phyloP scores from a whole-genome alignment of 2,888 invertebrate species.

The Acronicta aceris region DNA sequence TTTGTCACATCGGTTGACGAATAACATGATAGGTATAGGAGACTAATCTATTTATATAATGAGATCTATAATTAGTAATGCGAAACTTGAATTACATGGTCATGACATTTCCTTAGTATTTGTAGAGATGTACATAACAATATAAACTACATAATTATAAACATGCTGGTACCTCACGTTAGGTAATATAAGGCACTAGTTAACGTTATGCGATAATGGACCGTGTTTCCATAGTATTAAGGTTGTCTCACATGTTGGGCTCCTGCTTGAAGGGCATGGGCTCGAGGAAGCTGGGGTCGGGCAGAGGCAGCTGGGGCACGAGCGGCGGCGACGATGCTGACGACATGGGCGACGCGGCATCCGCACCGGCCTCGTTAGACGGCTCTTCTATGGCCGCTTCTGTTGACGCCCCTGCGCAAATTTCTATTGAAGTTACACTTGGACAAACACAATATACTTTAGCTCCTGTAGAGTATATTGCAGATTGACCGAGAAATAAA shows the following conservation, averaged over 20 bases:
- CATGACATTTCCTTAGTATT: conserved; percentile 12
- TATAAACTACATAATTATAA: conserved; percentile 5
- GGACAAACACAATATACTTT: neutral
- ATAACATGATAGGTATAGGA: conserved; percentile 11
- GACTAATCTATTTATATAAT: conserved; percentile 33
- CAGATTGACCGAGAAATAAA: too few species aligned
- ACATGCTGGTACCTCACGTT: neutral
- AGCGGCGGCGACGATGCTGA: conserved; percentile 68
- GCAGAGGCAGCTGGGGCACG: conserved; percentile 66
- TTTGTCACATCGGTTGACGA: neutral
- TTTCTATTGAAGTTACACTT: conserved; percentile 31
- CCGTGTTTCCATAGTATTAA: conserved; percentile 8
- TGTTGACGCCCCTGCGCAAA: conserved; percentile 76
- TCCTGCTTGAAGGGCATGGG: conserved; percentile 83
- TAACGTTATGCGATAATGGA: conserved; percentile 8
- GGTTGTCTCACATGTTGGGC: conserved; percentile 76
- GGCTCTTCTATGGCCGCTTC: conserved; percentile 72
- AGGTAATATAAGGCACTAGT: conserved; percentile 13
- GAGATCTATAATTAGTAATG: conserved; percentile 48
- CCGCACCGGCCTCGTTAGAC: conserved; percentile 31
- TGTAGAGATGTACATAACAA: conserved; percentile 8
- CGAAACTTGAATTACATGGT: conserved; percentile 17
- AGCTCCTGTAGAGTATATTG: too few species aligned
- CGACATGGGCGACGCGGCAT: conserved; percentile 56
- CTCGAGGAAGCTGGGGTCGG: conserved; percentile 68